These are phyloP conservation scores for Yoshiicerus persimilis DNA, from an alignment of 1,140 invertebrate species.

Conservation along the genomic window DNA sequence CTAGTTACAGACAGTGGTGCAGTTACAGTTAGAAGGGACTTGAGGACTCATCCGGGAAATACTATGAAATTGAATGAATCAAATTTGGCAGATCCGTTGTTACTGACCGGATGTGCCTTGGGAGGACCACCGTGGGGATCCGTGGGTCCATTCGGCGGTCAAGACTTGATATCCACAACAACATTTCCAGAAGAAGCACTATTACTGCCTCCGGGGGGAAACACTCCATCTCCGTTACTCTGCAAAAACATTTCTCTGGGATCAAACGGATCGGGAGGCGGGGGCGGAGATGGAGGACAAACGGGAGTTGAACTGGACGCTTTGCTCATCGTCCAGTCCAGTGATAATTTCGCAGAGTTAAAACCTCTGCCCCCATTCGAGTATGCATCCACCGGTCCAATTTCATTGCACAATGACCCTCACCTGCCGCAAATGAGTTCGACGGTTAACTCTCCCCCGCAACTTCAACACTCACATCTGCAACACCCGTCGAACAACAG, in stretches of 20 bases:
- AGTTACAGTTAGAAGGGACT: not conserved
- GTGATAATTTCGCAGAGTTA: constrained; percentile 70
- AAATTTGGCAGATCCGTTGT: constrained; percentile 39
- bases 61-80: constrained; percentile 45
- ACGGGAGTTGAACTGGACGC: constrained; percentile 35
- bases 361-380: constrained; percentile 80
- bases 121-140: constrained; percentile 29
- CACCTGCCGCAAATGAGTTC: constrained; percentile 64
- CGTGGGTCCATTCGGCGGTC: constrained; percentile 29
- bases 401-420: constrained; percentile 46
- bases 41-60: not conserved
- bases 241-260: constrained; percentile 6
- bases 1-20: not conserved
- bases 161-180: constrained; percentile 39
- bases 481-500: constrained; percentile 54
- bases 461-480: constrained; percentile 44
- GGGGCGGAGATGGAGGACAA: not conserved
- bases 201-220: not conserved
- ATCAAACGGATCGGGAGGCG: not conserved
- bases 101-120: constrained; percentile 35
- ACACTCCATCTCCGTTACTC: not conserved
- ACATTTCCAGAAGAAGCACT: constrained; percentile 23
- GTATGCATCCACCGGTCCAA: constrained; percentile 78
- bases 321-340: constrained; percentile 36
- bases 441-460: constrained; percentile 73